phyloP scores from a whole-genome alignment of 2,888 invertebrate genomes.

The Steinernema carpocapsae region DNA sequence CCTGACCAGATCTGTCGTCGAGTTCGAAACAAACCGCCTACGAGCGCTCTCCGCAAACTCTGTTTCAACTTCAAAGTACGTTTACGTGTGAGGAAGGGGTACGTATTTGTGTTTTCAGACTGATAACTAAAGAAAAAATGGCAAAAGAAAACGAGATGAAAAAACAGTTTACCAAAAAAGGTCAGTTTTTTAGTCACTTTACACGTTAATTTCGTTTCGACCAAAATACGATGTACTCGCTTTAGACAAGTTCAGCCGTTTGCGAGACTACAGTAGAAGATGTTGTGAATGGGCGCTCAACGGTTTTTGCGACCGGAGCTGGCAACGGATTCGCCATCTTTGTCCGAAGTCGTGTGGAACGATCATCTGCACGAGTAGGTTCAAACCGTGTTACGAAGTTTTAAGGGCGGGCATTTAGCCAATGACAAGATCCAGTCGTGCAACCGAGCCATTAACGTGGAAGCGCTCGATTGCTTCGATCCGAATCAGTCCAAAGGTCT shows the following conservation, averaged over 20 bases:
- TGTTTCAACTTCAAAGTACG: not conserved
- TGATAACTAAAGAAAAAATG: no score
- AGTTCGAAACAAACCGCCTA: not conserved
- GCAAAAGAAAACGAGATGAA: no score
- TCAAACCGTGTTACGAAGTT: no score
- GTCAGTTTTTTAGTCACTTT: no score
- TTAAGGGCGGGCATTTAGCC: slow-evolving; percentile 24
- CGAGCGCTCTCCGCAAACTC: not conserved
- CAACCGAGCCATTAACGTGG: slow-evolving; percentile 52
- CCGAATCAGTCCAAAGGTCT: not conserved
- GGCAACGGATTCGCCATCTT: slow-evolving; percentile 50
- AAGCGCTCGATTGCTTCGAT: slow-evolving; percentile 56
- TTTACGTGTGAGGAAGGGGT: not conserved
- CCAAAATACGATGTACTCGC: no score
- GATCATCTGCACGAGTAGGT: slow-evolving; percentile 49
- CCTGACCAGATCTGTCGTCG: not conserved
- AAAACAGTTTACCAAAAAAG: no score
- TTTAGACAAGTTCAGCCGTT: slow-evolving; percentile 12
- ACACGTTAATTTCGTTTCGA: no score
- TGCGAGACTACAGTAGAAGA: slow-evolving; percentile 27
- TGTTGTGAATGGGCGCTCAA: slow-evolving; percentile 46
- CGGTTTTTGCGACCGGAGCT: slow-evolving; percentile 52
- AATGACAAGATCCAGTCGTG: slow-evolving; percentile 49
- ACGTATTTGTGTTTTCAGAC: no score
- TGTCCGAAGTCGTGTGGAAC: slow-evolving; percentile 58